Base-by-base conservation (phyloP, 2,888 invertebrate species). In the Molorchus minor region DNA sequence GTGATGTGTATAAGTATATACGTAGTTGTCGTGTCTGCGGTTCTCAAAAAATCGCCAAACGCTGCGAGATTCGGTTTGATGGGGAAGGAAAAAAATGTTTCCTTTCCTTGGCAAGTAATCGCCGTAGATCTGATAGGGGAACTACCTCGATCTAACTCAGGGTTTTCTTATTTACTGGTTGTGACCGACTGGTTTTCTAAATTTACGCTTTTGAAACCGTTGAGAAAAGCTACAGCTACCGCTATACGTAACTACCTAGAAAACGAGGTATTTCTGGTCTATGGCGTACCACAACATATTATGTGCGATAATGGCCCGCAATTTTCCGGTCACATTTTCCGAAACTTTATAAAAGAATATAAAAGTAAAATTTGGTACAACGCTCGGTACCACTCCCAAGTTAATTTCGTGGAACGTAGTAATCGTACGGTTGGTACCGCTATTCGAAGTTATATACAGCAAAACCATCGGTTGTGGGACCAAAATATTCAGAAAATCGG, bases 291-390 rank as follows among this genome's bases (percentile, higher is more conserved):
- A 1, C 55, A 58, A 21, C 43, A 46, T 30, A 17, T 63, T n/a
- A 55, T 67, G 5, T 57, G 46, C 30, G 67, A 65, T 33, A 65
- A 67, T 41, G 55, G 62, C 21, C 15, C 36, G 4, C 65, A 60
- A 35, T 64, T 55, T 51, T 16, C 20, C 7, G 46, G 53, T n/a
- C 4, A 49, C 3, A 21, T 19, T 36, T 53, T 56, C 17, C 25
- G 38, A 40, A 49, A 52, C 5, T 21, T 59, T 8, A 7, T 30
- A 3, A 7, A 2, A 7, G 30, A 30, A 2, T 30, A 30, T 7
- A 30, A 30, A 3, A n/a, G n/a, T 13, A 33, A 33, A n/a, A 4
- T 33, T n/a, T 33, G n/a, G 12, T 33, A n/a, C 13, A 33, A n/a
- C 2, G 33, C 33, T 3, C 4, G 13, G 2, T 33, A 33, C 4